Conservation (phyloP, 1,140 invertebrate genomes). For the Apocrypta bakeri region DNA sequence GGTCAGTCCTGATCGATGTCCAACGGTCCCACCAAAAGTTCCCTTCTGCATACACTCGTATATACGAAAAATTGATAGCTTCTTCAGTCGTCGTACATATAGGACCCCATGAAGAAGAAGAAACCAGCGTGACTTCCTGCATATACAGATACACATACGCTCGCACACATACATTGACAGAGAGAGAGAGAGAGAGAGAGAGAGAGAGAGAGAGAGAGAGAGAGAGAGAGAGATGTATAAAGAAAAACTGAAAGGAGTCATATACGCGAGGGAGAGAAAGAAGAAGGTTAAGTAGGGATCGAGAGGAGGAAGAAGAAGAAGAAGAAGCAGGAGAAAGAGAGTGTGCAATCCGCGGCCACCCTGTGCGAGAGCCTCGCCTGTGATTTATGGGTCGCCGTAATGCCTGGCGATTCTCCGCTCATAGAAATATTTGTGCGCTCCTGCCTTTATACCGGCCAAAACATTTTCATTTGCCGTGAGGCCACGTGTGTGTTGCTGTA, state of each 20-base stretch:
- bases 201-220: not conserved
- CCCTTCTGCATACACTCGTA: not conserved
- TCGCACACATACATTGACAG: no score
- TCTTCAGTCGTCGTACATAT: slow-evolving; percentile 2
- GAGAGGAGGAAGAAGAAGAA: slow-evolving; percentile 14
- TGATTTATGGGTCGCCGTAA: slow-evolving; percentile 67
- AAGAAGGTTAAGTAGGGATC: slow-evolving; percentile 18
- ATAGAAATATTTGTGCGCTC: slow-evolving; percentile 64
- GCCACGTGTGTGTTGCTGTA: not conserved
- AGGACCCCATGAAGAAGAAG: not conserved
- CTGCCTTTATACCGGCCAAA: slow-evolving; percentile 49
- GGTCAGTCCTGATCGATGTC: slow-evolving; percentile 32
- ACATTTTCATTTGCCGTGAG: slow-evolving; percentile 64
- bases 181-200: not conserved
- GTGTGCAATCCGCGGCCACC: slow-evolving; percentile 58
- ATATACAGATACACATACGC: not conserved
- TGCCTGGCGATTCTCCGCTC: slow-evolving; percentile 63
- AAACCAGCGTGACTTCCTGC: slow-evolving; percentile 6
- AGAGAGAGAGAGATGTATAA: not conserved
- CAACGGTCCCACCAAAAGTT: not conserved
- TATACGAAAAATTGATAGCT: slow-evolving; percentile 30
- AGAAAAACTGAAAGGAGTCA: slow-evolving; percentile 17
- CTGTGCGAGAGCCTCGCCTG: slow-evolving; percentile 54
- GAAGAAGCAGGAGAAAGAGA: slow-evolving; percentile 14
- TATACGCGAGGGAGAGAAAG: not conserved